Evolutionary conservation across 2,113 vertebrate species (phyloP).

Genomic region (Notiomystis cincta): DNA sequence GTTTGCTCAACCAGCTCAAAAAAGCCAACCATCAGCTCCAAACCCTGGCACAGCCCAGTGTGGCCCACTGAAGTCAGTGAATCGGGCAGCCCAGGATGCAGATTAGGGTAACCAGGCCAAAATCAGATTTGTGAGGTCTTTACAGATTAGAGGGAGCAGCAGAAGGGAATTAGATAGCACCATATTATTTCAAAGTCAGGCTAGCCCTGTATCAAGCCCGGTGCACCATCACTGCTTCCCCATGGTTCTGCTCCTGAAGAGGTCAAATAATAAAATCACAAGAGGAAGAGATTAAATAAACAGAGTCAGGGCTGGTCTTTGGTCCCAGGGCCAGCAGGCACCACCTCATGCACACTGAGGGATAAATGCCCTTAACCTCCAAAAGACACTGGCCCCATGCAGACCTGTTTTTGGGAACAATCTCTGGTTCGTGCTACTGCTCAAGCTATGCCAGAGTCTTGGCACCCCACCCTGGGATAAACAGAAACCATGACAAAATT

Average conservation of each 20-base stretch:
- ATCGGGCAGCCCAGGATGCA: not conserved
- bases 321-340: not conserved
- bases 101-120: not conserved
- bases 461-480: not conserved
- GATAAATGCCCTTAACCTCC: not conserved
- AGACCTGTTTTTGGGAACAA: not conserved
- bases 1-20: not conserved
- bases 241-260: not conserved
- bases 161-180: not conserved
- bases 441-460: not conserved
- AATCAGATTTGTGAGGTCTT: constrained; percentile 23
- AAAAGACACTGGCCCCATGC: not conserved
- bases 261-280: not conserved
- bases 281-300: not conserved
- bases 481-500: not conserved
- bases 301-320: not conserved
- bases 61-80: not conserved
- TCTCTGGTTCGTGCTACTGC: not conserved
- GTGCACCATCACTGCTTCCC: not conserved
- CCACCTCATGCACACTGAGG: fast-evolving
- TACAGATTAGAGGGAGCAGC: not conserved
- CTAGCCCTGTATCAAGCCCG: not conserved
- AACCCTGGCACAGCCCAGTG: not conserved
- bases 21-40: not conserved
- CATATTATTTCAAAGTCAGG: not conserved